These are phyloP conservation scores for Eutolmus rufibarbis DNA, from an alignment of 2,888 invertebrate genomes.

Conservation along the genomic window DNA sequence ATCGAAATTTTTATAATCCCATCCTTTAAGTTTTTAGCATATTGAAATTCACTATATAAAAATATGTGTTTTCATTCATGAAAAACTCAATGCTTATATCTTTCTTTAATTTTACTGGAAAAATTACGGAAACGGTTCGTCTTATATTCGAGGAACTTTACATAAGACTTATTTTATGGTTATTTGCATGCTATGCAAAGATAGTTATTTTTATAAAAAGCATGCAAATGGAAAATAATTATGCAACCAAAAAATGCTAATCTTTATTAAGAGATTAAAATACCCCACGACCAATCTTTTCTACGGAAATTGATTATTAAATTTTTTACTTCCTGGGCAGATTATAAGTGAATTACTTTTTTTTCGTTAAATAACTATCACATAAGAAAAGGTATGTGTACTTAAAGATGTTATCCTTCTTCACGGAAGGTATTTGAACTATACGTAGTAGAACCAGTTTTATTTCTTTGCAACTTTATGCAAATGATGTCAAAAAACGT, in stretches of 20 bases:
- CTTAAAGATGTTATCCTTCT: neutral
- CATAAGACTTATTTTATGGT: neutral
- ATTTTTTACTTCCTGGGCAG: neutral
- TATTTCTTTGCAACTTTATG: neutral
- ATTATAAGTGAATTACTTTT: neutral
- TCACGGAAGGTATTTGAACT: neutral
- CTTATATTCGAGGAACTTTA: neutral
- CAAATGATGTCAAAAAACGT: neutral
- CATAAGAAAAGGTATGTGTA: neutral
- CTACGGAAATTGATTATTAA: neutral
- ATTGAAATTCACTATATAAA: too few species aligned
- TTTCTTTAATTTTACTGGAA: too few species aligned
- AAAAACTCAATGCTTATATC: too few species aligned
- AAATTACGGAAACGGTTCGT: neutral
- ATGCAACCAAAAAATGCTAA: neutral
- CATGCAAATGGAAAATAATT: neutral
- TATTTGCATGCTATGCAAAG: neutral
- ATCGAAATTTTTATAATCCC: too few species aligned
- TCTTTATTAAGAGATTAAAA: neutral
- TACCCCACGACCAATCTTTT: neutral
- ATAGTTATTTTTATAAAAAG: neutral
- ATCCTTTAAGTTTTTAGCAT: too few species aligned
- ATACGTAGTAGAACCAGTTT: neutral
- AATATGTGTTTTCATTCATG: too few species aligned
- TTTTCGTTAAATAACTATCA: neutral